Evolutionary conservation across 2,888 invertebrate genomes (phyloP).

Genomic region (Aspidiotus destructor): DNA sequence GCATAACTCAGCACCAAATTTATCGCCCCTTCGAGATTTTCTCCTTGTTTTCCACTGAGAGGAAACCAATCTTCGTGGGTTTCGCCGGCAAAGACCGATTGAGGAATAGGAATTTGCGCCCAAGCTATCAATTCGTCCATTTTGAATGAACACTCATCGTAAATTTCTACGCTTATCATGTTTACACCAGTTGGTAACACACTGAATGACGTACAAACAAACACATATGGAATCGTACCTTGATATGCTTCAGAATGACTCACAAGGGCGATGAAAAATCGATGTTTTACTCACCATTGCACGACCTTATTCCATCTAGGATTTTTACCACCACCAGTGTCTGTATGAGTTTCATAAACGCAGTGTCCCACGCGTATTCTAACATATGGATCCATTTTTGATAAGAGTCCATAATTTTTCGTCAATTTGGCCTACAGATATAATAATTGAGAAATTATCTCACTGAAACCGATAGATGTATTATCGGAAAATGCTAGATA

Average conservation of each 20-base stretch:
- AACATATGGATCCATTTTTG: constrained; percentile 94
- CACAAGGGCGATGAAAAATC: not conserved
- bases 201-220: constrained; percentile 44
- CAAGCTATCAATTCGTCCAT: constrained; percentile 94
- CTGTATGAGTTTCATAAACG: constrained; percentile 91
- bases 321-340: constrained; percentile 86
- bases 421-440: constrained; percentile 65
- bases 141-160: constrained; percentile 93
- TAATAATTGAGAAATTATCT: not conserved
- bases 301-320: constrained; percentile 94
- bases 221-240: constrained; percentile 15
- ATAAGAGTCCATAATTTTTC: constrained; percentile 65
- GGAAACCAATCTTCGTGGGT: constrained; percentile 93
- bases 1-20: constrained; percentile 77
- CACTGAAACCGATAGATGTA: not conserved
- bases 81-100: constrained; percentile 71
- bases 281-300: constrained; percentile 53
- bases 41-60: constrained; percentile 88
- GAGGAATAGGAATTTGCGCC: constrained; percentile 80
- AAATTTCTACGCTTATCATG: constrained; percentile 83
- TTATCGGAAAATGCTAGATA: constrained; percentile 17
- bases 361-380: constrained; percentile 84
- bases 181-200: constrained; percentile 80
- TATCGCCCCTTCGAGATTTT: constrained; percentile 85
- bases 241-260: no score